Conservation (phyloP, 2,113 vertebrate species). For the Poeciliopsis retropinna region DNA sequence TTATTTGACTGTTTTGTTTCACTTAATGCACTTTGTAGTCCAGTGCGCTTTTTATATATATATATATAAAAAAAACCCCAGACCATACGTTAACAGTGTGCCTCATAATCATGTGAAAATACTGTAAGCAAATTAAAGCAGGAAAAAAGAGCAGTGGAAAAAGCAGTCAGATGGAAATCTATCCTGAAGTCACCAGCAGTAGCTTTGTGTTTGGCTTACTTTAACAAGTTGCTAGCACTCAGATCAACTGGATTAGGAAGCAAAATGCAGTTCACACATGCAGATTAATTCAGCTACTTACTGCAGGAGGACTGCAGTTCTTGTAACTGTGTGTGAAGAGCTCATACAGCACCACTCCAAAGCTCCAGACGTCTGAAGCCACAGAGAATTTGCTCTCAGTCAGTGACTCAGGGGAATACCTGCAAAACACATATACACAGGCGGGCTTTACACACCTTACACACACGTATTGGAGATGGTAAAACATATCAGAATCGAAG, state of each 20-base stretch:
- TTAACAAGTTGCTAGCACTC: neutral
- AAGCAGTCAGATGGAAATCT: neutral
- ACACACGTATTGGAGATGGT: neutral
- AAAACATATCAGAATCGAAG: neutral
- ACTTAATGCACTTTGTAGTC: too few relatives aligned
- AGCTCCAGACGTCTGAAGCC: slow-evolving; percentile 97
- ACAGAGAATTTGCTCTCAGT: slow-evolving; percentile 98
- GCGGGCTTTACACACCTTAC: neutral
- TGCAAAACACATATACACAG: slow-evolving; percentile 52
- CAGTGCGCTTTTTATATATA: too few relatives aligned
- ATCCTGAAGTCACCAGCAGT: neutral
- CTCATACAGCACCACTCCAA: slow-evolving; percentile 96
- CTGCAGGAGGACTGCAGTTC: slow-evolving; percentile 94
- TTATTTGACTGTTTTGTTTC: too few relatives aligned
- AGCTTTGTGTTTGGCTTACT: neutral
- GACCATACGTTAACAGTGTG: too few relatives aligned
- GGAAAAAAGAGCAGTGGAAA: neutral
- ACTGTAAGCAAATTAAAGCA: too few relatives aligned
- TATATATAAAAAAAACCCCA: too few relatives aligned
- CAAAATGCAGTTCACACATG: neutral
- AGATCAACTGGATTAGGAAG: neutral
- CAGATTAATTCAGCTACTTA: slow-evolving; percentile 72
- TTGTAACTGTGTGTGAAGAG: slow-evolving; percentile 97
- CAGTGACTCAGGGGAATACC: slow-evolving; percentile 97
- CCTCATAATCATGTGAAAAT: too few relatives aligned